phyloP scores from a whole-genome alignment of 2,113 vertebrate genomes.

The Brachypodius melanocephalos region DNA sequence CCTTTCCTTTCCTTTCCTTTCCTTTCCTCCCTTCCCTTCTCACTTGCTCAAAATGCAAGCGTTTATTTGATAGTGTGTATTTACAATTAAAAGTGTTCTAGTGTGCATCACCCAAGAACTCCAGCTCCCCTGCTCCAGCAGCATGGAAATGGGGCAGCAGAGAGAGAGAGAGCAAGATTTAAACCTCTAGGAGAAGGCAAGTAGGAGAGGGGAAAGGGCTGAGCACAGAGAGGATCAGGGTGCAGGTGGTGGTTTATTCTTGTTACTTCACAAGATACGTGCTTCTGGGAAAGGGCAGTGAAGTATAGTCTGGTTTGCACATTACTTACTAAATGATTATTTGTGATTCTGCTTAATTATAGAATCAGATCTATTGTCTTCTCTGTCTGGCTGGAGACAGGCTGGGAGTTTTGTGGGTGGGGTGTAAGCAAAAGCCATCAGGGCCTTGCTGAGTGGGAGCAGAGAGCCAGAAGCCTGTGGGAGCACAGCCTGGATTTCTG shows the following conservation, averaged over 20 bases:
- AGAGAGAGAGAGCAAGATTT: background rate
- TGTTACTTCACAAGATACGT: background rate
- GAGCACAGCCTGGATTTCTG: background rate
- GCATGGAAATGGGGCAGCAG: background rate
- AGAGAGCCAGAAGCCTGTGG: background rate
- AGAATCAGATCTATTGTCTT: background rate
- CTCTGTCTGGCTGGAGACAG: rapidly evolving
- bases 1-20: background rate
- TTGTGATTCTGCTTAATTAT: background rate
- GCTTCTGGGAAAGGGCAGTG: background rate
- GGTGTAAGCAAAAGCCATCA: background rate
- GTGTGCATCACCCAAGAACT: background rate
- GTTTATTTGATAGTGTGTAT: background rate
- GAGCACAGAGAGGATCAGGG: background rate
- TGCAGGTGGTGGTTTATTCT: background rate
- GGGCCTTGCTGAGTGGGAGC: background rate
- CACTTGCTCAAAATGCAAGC: background rate
- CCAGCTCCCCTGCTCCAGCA: background rate
- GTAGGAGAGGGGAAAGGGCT: background rate
- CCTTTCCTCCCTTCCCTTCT: background rate
- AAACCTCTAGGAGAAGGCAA: background rate
- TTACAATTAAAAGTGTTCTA: background rate
- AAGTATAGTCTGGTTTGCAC: background rate
- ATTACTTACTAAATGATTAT: background rate
- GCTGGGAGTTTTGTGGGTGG: background rate